phyloP scores from a whole-genome alignment of 1,140 invertebrate genomes.

The Danaus melanippus region DNA sequence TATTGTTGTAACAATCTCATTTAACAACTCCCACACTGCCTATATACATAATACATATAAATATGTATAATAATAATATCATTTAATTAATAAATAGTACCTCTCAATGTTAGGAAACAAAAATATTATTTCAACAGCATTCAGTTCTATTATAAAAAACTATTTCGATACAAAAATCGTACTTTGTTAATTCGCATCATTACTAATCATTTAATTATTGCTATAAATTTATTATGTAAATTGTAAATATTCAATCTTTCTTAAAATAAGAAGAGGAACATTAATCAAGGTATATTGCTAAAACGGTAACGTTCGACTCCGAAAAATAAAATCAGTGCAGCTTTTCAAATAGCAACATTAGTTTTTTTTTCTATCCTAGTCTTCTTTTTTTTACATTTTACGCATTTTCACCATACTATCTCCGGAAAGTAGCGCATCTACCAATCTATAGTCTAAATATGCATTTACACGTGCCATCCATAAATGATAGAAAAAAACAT shows the following conservation, averaged over 20 bases:
- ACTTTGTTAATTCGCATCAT: slow-evolving; percentile 67
- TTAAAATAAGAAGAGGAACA: slow-evolving; percentile 74
- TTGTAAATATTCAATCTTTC: slow-evolving; percentile 73
- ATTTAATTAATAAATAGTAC: slow-evolving; percentile 71
- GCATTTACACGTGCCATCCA: slow-evolving; percentile 41
- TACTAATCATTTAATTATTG: slow-evolving; percentile 69
- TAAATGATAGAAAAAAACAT: slow-evolving; percentile 23
- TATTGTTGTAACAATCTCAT: slow-evolving; percentile 57
- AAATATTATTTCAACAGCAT: slow-evolving; percentile 66
- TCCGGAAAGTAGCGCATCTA: slow-evolving; percentile 68
- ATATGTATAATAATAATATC: slow-evolving; percentile 64
- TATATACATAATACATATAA: slow-evolving; percentile 69
- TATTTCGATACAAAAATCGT: slow-evolving; percentile 69
- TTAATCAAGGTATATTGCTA: slow-evolving; percentile 71
- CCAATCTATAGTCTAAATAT: slow-evolving; percentile 63
- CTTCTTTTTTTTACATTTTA: slow-evolving; percentile 28
- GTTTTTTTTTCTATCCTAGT: slow-evolving; percentile 23
- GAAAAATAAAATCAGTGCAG: slow-evolving; percentile 65
- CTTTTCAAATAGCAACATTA: slow-evolving; percentile 73
- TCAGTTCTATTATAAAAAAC: slow-evolving; percentile 70
- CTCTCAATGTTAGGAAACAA: slow-evolving; percentile 73
- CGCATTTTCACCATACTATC: slow-evolving; percentile 43
- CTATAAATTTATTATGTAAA: slow-evolving; percentile 68
- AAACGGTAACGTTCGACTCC: slow-evolving; percentile 67
- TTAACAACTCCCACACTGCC: slow-evolving; percentile 47